phyloP scores from a whole-genome alignment of 2,113 vertebrate genomes.

The cattle (Bos taurus) region DNA sequence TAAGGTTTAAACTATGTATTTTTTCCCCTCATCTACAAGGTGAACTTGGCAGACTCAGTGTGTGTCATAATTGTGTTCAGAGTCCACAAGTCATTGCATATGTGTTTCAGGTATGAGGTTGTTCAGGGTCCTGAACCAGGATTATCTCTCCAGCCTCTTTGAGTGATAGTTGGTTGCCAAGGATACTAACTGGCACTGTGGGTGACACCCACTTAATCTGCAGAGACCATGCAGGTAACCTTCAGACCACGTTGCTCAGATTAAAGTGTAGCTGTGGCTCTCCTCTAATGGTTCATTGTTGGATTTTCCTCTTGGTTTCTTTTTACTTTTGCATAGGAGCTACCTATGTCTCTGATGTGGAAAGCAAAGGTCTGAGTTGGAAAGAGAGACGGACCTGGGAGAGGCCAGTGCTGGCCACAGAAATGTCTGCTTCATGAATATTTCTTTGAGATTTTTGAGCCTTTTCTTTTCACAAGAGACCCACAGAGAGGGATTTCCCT shows the following conservation, averaged over 20 bases:
- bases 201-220: background rate
- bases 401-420: background rate
- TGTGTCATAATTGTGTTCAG: background rate
- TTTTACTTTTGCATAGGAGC: background rate
- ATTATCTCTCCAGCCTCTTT: background rate
- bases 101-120: background rate
- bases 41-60: background rate
- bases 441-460: background rate
- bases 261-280: background rate
- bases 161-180: background rate
- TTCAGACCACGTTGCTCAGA: background rate
- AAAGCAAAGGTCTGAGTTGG: background rate
- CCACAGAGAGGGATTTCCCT: background rate
- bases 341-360: background rate
- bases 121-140: background rate
- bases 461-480: background rate
- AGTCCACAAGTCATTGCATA: background rate
- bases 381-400: background rate
- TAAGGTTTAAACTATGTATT: background rate
- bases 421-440: background rate
- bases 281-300: background rate
- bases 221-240: rapidly evolving
- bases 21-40: background rate
- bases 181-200: background rate
- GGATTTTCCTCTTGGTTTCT: background rate